Base-by-base conservation (phyloP, 2,113 vertebrate genomes). In the Tragelaphus scriptus region DNA sequence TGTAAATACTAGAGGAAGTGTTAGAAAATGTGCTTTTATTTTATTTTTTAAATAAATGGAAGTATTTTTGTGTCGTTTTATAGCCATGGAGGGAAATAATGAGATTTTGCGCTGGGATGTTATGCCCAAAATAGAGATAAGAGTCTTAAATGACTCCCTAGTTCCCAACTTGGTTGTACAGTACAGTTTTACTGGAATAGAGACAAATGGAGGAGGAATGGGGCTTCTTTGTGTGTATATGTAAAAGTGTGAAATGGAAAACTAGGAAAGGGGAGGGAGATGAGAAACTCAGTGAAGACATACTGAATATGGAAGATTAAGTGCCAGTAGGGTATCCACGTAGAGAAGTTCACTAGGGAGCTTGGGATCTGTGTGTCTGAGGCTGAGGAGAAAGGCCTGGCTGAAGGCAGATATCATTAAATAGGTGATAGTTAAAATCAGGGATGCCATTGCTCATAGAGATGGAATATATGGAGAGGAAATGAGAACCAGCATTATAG, bases 11-110 rank as follows among this genome's bases (percentile, higher is more conserved):
- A 86, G 26, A 21, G 44, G 25, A 1, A 90, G 75, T 92, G 53
- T 85, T 93, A 12, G 94, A 87, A 96, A 91, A 79, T 80, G 15
- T 95, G 15, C 30, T 75, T 58, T 85, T 88, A 25, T 56, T 84
- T 63, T 55, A 7, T 59, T 88, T 63, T 88, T 94, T 40, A 80
- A 91, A 87, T 94, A 88, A 94, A 88, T 85, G 44, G 6, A 92
- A 92, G 30, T 90, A 59, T 85, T 89, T 96, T 89, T 94, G 44
- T 85, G 14, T 92, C 44, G 44, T 59, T 92, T 97, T 92, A 90
- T 8, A 90, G 26, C 85, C n/a, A 77, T 85, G 25, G n/a, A 47
- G 40, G 68, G 44, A 94, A 55, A 91, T 87, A 53, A 93, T 86
- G 63, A 79, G 40, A 63, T 58, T 89, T 56, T 88, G 85, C 16